phyloP scores from a whole-genome alignment of 2,113 vertebrate genomes.

The Tupaia tana region DNA sequence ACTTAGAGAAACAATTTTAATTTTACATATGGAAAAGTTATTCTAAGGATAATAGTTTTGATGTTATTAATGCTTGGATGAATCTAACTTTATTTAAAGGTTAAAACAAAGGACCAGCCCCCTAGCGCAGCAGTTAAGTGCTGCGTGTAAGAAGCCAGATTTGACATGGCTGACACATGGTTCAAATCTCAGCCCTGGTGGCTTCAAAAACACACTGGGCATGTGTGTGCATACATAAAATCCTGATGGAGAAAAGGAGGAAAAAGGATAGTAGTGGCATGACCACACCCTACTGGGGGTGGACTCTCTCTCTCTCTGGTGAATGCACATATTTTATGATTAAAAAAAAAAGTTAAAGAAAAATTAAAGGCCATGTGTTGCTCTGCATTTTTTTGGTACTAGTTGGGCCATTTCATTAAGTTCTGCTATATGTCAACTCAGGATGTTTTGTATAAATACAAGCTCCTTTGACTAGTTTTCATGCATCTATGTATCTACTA shows the following conservation, averaged over 20 bases:
- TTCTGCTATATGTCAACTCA: neutral
- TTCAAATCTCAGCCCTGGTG: too few species aligned
- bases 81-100: conserved; percentile 54
- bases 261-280: too few species aligned
- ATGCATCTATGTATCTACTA: neutral
- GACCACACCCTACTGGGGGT: too few species aligned
- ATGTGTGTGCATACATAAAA: too few species aligned
- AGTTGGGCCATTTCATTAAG: neutral
- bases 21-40: conserved; percentile 55
- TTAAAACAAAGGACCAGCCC: neutral
- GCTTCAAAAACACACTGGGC: too few species aligned
- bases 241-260: too few species aligned
- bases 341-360: neutral
- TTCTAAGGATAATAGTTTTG: conserved; percentile 61
- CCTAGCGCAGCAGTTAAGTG: too few species aligned
- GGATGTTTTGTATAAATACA: neutral
- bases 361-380: neutral
- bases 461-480: neutral
- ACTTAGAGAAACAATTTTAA: conserved; percentile 38
- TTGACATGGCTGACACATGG: too few species aligned
- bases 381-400: neutral
- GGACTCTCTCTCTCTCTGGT: too few species aligned
- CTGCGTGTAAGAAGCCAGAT: too few species aligned
- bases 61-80: conserved; percentile 19
- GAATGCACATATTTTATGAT: too few species aligned